phyloP scores from a whole-genome alignment of 1,140 invertebrate species.

The Zaprionus ornatus region DNA sequence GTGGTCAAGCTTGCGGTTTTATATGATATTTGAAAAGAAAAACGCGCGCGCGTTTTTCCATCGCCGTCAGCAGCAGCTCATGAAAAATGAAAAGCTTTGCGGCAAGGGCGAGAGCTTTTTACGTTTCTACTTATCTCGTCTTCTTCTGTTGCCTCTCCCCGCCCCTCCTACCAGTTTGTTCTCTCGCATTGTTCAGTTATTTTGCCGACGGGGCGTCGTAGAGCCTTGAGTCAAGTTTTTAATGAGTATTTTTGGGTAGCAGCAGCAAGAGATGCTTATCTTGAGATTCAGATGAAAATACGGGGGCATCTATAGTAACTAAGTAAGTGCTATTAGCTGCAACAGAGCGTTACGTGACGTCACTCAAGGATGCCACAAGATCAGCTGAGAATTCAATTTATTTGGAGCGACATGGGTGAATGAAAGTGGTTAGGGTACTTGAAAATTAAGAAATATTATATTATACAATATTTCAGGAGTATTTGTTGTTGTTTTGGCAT shows the following conservation, averaged over 20 bases:
- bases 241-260: constrained; percentile 68
- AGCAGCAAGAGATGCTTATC: constrained; percentile 61
- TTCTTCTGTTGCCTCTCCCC: neutral
- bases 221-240: constrained; percentile 65
- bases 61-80: constrained; percentile 10
- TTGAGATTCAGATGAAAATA: constrained; percentile 70
- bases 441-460: neutral
- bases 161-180: neutral
- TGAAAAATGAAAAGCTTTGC: constrained; percentile 6
- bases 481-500: neutral
- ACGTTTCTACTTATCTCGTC: constrained; percentile 16
- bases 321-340: constrained; percentile 3
- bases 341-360: constrained; percentile 55
- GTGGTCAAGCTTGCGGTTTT: constrained; percentile 81
- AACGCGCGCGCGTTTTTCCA: constrained; percentile 37
- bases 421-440: neutral
- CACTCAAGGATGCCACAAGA: constrained; percentile 66
- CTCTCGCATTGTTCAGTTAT: constrained; percentile 10
- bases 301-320: constrained; percentile 41
- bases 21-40: constrained; percentile 64
- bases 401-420: neutral
- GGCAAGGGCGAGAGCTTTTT: constrained; percentile 40
- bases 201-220: constrained; percentile 27
- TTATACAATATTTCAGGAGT: neutral
- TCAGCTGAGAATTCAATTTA: constrained; percentile 8